A percentile compares a stretch with the other conserved stretches of the same genome.
phyloP scores from a whole-genome alignment of 2,888 invertebrate species.

The Eretmocerus hayati region DNA sequence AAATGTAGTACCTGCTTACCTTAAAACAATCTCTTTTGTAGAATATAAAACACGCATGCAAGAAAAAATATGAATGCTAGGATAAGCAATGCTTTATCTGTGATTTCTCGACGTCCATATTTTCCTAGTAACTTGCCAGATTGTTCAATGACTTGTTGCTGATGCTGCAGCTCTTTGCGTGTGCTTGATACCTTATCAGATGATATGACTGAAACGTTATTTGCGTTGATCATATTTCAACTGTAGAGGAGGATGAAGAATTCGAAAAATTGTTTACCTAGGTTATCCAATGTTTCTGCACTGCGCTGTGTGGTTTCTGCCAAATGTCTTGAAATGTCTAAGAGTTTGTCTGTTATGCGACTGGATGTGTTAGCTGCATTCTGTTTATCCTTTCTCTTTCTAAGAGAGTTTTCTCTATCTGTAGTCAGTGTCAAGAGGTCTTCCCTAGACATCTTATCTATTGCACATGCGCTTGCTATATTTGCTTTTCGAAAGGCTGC shows the following conservation, averaged over 20 bases:
- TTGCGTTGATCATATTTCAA: no score
- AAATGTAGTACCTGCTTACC: no score
- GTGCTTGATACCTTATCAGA: slow-evolving; percentile 56
- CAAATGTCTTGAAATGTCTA: slow-evolving; percentile 77
- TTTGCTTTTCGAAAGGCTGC: slow-evolving; percentile 76
- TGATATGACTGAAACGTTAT: slow-evolving; percentile 45
- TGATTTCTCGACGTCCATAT: slow-evolving; percentile 89
- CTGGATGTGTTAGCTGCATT: slow-evolving; percentile 62
- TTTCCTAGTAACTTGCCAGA: slow-evolving; percentile 89
- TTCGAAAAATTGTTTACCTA: slow-evolving; percentile 51
- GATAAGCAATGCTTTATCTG: slow-evolving; percentile 85
- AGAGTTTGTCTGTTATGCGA: slow-evolving; percentile 76
- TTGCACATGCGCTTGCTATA: slow-evolving; percentile 67
- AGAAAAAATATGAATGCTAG: slow-evolving; percentile 84
- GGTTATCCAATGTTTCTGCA: slow-evolving; percentile 73
- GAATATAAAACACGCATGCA: slow-evolving; percentile 85
- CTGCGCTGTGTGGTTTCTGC: slow-evolving; percentile 83
- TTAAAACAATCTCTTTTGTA: slow-evolving; percentile 76
- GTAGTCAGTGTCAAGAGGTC: slow-evolving; percentile 57
- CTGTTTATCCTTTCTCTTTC: slow-evolving; percentile 63
- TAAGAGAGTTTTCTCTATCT: slow-evolving; percentile 55
- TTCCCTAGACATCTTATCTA: slow-evolving; percentile 69
- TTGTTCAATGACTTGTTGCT: slow-evolving; percentile 80
- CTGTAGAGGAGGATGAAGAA: no score
- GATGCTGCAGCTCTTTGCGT: slow-evolving; percentile 74